A percentile compares a stretch with the other conserved stretches of the same genome.
Conservation (phyloP, 2,888 invertebrate species). For the Sphaerophoria taeniata region DNA sequence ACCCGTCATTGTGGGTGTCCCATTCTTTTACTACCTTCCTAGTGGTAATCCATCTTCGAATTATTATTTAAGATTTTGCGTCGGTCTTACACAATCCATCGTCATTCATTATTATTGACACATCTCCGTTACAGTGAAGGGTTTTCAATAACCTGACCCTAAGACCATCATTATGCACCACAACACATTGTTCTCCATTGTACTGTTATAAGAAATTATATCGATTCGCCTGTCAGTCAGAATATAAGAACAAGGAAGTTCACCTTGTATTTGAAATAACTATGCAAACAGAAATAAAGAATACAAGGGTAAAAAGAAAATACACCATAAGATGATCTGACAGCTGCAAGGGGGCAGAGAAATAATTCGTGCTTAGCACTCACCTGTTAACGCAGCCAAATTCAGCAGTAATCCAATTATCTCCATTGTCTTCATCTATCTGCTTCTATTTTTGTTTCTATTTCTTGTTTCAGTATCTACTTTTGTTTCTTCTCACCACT, state of each 20-base stretch:
- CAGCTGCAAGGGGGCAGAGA: constrained; percentile 32
- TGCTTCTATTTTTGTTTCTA: too few relatives aligned
- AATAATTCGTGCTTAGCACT: constrained; percentile 73
- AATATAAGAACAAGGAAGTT: constrained; percentile 10
- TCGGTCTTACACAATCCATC: constrained; percentile 39
- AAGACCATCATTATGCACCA: neutral
- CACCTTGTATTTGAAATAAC: neutral
- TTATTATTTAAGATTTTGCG: constrained; percentile 8
- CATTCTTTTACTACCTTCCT: constrained; percentile 9
- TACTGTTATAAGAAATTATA: constrained; percentile 44
- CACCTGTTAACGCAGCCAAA: constrained; percentile 82
- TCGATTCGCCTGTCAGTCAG: constrained; percentile 48
- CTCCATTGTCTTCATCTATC: constrained; percentile 76
- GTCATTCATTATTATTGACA: constrained; percentile 54
- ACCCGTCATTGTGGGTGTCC: neutral
- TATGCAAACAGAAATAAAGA: neutral
- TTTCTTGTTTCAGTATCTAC: constrained; percentile 7
- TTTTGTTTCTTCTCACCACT: constrained; percentile 2
- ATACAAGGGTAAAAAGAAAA: constrained; percentile 11
- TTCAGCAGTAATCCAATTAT: constrained; percentile 82
- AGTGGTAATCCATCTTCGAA: constrained; percentile 36
- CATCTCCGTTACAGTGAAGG: constrained; percentile 6
- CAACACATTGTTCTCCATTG: constrained; percentile 1
- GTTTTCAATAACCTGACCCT: neutral
- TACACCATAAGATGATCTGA: constrained; percentile 40